Conservation (phyloP, 1,140 invertebrate species). For the Anoplolepis gracilipes region DNA sequence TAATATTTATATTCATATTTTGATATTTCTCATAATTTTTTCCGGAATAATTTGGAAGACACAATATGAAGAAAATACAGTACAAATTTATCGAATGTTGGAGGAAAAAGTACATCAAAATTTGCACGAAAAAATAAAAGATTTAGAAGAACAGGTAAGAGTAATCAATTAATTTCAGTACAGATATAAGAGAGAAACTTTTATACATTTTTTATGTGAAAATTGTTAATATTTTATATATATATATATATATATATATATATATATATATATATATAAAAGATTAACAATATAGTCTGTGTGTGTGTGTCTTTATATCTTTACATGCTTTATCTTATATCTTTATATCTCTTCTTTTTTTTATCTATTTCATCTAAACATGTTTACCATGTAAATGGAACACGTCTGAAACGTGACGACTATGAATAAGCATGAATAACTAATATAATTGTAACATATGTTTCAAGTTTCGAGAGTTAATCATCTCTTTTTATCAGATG, state of each 20-base stretch:
- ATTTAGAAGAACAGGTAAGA: slow-evolving; percentile 77
- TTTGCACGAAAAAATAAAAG: slow-evolving; percentile 72
- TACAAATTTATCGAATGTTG: too few relatives aligned
- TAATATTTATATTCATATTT: too few relatives aligned
- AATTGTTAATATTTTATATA: background rate
- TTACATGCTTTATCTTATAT: too few relatives aligned
- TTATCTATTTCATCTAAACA: background rate
- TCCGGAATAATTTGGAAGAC: too few relatives aligned
- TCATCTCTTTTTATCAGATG: slow-evolving; percentile 18
- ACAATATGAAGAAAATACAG: too few relatives aligned
- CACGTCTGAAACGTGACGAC: slow-evolving; percentile 10
- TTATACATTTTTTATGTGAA: background rate
- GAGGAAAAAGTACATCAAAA: too few relatives aligned
- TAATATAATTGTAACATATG: background rate
- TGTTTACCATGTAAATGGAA: too few relatives aligned
- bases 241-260: too few relatives aligned
- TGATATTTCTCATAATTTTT: too few relatives aligned
- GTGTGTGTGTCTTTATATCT: too few relatives aligned
- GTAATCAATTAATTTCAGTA: background rate
- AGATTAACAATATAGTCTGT: too few relatives aligned
- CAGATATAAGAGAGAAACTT: background rate
- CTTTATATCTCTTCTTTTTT: background rate
- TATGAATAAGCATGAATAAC: background rate
- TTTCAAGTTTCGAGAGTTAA: slow-evolving; percentile 20
- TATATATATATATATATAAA: too few relatives aligned